phyloP scores from a whole-genome alignment of 2,113 vertebrate species.

The Malaclemys terrapin region DNA sequence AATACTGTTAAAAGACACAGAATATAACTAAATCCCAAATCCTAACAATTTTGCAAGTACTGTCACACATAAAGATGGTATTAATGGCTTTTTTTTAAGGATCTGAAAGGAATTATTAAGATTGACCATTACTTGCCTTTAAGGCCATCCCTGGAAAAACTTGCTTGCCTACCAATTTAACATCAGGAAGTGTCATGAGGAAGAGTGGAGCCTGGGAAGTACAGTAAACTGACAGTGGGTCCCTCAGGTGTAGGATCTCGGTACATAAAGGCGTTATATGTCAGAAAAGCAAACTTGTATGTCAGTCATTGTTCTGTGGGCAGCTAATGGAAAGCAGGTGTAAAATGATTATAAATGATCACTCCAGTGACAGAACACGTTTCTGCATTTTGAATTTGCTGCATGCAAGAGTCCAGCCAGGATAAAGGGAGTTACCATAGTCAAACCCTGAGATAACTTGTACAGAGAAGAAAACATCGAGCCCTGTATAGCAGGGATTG shows the following conservation, averaged over 20 bases:
- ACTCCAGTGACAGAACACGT: fast-evolving
- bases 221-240: not conserved
- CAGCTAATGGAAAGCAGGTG: not conserved
- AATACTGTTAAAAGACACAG: not conserved
- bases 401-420: not conserved
- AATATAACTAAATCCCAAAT: fast-evolving
- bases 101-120: not conserved
- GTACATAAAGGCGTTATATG: fast-evolving
- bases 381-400: not conserved
- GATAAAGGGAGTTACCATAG: not conserved
- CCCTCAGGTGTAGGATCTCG: not conserved
- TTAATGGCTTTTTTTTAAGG: not conserved
- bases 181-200: not conserved
- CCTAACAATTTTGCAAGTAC: not conserved
- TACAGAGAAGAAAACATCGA: not conserved
- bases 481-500: conserved; percentile 40
- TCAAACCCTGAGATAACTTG: not conserved
- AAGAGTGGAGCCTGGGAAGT: not conserved
- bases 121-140: not conserved
- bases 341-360: not conserved
- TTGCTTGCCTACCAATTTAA: not conserved
- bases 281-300: not conserved
- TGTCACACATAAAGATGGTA: not conserved
- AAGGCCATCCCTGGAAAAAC: not conserved
- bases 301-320: not conserved